These are phyloP conservation scores for Arge pagana DNA, from an alignment of 2,888 invertebrate genomes.

Conservation along the genomic window DNA sequence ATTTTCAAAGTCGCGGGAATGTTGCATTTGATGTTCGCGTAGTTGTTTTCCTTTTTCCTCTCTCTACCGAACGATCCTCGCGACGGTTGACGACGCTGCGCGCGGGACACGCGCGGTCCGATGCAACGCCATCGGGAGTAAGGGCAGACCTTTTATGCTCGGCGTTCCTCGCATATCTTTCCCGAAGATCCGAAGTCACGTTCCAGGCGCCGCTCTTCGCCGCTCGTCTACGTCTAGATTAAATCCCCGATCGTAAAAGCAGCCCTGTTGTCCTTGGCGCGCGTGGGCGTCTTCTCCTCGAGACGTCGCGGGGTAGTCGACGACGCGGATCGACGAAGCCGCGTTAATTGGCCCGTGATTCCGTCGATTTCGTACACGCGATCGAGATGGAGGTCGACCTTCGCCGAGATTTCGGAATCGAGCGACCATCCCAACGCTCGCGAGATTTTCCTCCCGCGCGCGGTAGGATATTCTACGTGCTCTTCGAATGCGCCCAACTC, in stretches of 20 bases:
- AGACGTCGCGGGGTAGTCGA: not conserved
- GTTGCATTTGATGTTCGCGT: too few species aligned
- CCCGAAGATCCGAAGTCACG: constrained; percentile 33
- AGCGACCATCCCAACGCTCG: too few species aligned
- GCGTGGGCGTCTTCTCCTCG: not conserved
- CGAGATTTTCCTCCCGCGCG: too few species aligned
- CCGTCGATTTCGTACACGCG: too few species aligned
- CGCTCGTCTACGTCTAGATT: constrained; percentile 29
- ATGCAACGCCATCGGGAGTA: constrained; percentile 21
- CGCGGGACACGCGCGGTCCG: constrained; percentile 21
- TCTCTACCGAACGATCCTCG: not conserved
- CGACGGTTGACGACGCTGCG: constrained; percentile 14
- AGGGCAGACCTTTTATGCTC: constrained; percentile 26
- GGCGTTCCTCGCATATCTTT: constrained; percentile 28
- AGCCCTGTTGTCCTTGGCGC: constrained; percentile 1
- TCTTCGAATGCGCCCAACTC: too few species aligned
- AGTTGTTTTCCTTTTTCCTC: too few species aligned
- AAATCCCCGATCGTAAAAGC: constrained; percentile 41
- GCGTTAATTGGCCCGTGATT: constrained; percentile 46
- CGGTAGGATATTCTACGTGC: too few species aligned
- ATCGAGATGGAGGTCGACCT: too few species aligned
- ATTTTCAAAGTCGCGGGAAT: too few species aligned
- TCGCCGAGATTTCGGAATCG: too few species aligned
- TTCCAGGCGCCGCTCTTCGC: constrained; percentile 26
- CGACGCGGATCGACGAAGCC: constrained; percentile 28